Evolutionary conservation across 2,888 invertebrate species (phyloP).

Genomic region (Ariolimax columbianus): DNA sequence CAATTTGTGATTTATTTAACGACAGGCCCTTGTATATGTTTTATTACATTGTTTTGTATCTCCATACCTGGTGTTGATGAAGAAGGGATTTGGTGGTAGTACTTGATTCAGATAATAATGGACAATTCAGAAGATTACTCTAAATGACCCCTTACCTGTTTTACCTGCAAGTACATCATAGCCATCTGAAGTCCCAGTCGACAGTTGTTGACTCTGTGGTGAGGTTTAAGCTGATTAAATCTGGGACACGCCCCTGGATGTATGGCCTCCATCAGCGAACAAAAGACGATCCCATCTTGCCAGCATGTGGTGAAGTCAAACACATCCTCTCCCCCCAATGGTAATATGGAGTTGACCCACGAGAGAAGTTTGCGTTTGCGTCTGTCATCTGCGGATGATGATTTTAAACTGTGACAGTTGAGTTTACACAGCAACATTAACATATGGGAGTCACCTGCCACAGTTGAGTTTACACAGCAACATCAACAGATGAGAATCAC

Average conservation of each 20-base stretch:
- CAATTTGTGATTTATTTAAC: too few species aligned
- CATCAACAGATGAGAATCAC: too few species aligned
- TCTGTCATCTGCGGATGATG: constrained; percentile 58
- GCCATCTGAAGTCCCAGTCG: constrained; percentile 74
- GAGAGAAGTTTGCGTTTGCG: constrained; percentile 61
- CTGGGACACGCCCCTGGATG: constrained; percentile 76
- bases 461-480: too few species aligned
- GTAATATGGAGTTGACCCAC: constrained; percentile 67
- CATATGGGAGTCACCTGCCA: too few species aligned
- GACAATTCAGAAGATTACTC: too few species aligned
- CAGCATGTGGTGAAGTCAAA: constrained; percentile 74
- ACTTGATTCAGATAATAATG: too few species aligned
- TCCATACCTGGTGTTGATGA: too few species aligned
- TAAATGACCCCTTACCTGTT: constrained; percentile 33
- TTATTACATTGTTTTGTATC: too few species aligned
- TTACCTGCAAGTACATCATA: constrained; percentile 64
- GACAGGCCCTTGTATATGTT: too few species aligned
- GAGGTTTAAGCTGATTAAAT: constrained; percentile 69
- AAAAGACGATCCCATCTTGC: constrained; percentile 77
- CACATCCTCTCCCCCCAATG: constrained; percentile 67
- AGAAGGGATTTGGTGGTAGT: too few species aligned
- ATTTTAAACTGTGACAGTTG: background rate
- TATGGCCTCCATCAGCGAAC: constrained; percentile 75
- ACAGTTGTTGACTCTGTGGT: constrained; percentile 75
- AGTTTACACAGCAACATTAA: background rate